Evolutionary conservation across 1,140 invertebrate genomes (phyloP), one percentile per base, ranked within the genome.

Genomic region (Telenomus remus): DNA sequence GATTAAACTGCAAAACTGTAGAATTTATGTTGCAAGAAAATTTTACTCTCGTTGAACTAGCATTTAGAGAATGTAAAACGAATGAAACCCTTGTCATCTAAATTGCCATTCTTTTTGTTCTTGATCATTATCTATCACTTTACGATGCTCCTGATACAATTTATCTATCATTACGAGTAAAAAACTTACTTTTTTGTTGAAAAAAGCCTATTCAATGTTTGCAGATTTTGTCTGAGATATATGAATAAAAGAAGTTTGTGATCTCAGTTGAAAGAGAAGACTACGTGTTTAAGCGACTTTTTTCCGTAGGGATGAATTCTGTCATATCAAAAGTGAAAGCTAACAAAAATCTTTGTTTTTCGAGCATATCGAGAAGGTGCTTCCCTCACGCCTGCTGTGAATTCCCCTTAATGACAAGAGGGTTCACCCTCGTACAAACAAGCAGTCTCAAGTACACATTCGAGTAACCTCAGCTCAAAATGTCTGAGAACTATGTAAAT

Each of bases 361-460:
- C 64, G 65, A 51, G 43, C 55, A 64, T 61, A 79, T 72, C 69
- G 69, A 60, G 73, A 68, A 57, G 59, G 47, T 56, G 69, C 60
- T 66, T 66, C 55, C 60, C 64, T 75, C 68, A 54, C 50, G 51
- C 56, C 56, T 74, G 73, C 76, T 73, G 70, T 76, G 65, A 76
- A 71, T 71, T 75, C 68, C 46, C 65, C 73, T 69, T 79, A 73
- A 79, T 60, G 73, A 76, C 19, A 27, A 53, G 69, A 64, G 78
- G 76, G 73, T 76, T 69, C 72, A 70, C 68, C 73, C 64, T 71
- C 64, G 64, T 34, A 56, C 65, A 59, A 69, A 69, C 63, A 69
- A 75, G 64, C 54, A 75, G 73, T 76, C 73, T 76, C 65, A 76
- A 76, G 73, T 43, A 76, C 73, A 66, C 70, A 76, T 76, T 76